These are phyloP conservation scores for Sebastes glaucus DNA, from an alignment of 2,797 vertebrate species.

Conservation along the genomic window DNA sequence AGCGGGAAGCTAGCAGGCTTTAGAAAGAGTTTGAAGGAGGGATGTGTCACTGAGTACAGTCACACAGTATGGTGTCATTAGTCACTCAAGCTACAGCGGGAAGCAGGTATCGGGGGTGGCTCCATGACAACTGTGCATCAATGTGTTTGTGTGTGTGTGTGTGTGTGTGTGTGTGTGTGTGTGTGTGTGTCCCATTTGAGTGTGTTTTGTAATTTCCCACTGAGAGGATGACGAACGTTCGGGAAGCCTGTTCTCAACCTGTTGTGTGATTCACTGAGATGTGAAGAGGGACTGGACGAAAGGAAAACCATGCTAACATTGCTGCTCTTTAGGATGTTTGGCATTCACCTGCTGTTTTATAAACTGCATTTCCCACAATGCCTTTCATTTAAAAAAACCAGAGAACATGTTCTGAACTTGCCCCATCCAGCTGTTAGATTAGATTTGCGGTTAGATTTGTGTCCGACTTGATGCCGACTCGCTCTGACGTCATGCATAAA, in stretches of 20 bases:
- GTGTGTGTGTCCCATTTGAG: background rate
- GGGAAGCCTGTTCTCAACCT: constrained; percentile 39
- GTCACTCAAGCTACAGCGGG: constrained; percentile 68
- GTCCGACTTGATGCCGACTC: no score
- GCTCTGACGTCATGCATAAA: no score
- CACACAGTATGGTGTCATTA: constrained; percentile 58
- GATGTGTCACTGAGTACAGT: background rate
- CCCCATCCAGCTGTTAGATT: background rate
- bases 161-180: no score
- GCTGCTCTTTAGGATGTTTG: background rate
- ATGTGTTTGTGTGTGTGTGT: background rate
- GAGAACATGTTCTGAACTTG: background rate
- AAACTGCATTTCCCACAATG: constrained; percentile 21
- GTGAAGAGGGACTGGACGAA: background rate
- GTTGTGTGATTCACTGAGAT: constrained; percentile 28
- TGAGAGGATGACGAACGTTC: constrained; percentile 31
- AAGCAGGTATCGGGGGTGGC: constrained; percentile 71
- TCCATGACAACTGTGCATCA: constrained; percentile 74
- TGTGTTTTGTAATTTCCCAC: constrained; percentile 20
- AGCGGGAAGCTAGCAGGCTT: background rate
- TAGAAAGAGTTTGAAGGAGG: background rate
- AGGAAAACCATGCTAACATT: background rate
- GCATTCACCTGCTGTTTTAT: background rate
- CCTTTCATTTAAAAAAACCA: background rate
- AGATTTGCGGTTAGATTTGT: no score